Base-by-base conservation (phyloP, 2,888 invertebrate genomes). In the Chelonus formosanus region DNA sequence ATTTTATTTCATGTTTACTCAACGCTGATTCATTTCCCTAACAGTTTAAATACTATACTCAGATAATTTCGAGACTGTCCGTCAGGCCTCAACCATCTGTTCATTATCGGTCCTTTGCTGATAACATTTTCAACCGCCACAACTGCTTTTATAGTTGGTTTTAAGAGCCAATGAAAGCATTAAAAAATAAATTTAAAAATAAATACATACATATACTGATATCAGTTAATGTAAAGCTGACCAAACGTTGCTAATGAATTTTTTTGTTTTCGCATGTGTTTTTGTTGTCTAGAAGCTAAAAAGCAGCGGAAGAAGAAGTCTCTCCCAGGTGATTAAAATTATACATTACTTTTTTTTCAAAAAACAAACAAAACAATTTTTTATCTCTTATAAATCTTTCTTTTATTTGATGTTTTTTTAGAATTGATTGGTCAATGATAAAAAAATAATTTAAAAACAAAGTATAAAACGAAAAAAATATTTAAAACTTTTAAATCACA, bases 221-320 rank as follows among this genome's bases (percentile, higher is more conserved):
- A 60, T 20, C 20, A 20, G 36, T 36, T 40, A 32, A 60, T 60
- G 48, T 50, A 58, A 60, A 59, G 56, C 61, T 50, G 52, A 62
- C 56, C 57, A 60, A 66, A 55, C 47, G 79, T 76, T 79, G 82
- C 82, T 83, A 83, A 83, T 83, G 71, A 76, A 79, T 81, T 81
- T 80, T 83, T 83, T 79, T 20, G 83, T 84, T 83, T 83, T 83
- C 83, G 83, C 78, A 75, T 81, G 84, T 81, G 80, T 81, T 79
- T 84, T 82, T 82, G 79, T 80, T 81, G 78, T 82, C 78, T 80
- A 95, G 95, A 95, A 91, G 94, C 93, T 90, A 95, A 95, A 94
- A 95, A 95, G 92, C 93, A 93, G 89, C 91, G 92, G 90, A 92
- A 92, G 90, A 94, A 93, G 90, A 95, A 94, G 90, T 94, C 93